These are phyloP conservation scores for Portevinia maculata DNA, from an alignment of 2,888 invertebrate genomes.

Conservation along the genomic window DNA sequence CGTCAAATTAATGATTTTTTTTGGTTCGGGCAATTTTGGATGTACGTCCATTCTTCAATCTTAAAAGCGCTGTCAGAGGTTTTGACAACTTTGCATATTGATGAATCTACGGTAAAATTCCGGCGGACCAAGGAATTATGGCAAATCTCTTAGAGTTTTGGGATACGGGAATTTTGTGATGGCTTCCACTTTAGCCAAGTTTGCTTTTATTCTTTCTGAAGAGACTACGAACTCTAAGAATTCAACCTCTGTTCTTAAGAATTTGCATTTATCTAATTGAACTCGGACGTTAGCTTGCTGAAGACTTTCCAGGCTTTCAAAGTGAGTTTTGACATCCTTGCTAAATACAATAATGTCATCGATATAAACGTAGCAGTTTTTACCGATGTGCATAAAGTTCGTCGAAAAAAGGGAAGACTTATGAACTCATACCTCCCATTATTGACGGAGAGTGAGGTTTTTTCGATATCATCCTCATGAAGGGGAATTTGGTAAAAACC, in stretches of 20 bases:
- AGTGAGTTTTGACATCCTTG: not conserved
- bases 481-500: slow-evolving; percentile 55
- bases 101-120: slow-evolving; percentile 14
- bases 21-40: too few relatives aligned
- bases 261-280: slow-evolving; percentile 58
- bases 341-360: slow-evolving; percentile 57
- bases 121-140: slow-evolving; percentile 36
- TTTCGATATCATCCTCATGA: slow-evolving; percentile 29
- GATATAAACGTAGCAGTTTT: slow-evolving; percentile 43
- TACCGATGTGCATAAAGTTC: slow-evolving; percentile 34
- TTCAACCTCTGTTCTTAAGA: slow-evolving; percentile 46
- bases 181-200: slow-evolving; percentile 41
- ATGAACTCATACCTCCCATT: slow-evolving; percentile 47
- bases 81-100: too few relatives aligned
- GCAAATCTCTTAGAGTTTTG: slow-evolving; percentile 33
- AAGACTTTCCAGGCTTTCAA: too few relatives aligned
- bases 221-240: slow-evolving; percentile 52
- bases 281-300: not conserved
- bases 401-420: slow-evolving; percentile 45
- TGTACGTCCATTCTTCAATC: too few relatives aligned
- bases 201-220: slow-evolving; percentile 56
- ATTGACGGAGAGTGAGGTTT: slow-evolving; percentile 36
- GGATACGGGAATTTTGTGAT: slow-evolving; percentile 46
- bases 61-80: too few relatives aligned
- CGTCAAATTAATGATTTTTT: too few relatives aligned